Conservation (phyloP, 1,140 invertebrate species). For the Anoplophora glabripennis region DNA sequence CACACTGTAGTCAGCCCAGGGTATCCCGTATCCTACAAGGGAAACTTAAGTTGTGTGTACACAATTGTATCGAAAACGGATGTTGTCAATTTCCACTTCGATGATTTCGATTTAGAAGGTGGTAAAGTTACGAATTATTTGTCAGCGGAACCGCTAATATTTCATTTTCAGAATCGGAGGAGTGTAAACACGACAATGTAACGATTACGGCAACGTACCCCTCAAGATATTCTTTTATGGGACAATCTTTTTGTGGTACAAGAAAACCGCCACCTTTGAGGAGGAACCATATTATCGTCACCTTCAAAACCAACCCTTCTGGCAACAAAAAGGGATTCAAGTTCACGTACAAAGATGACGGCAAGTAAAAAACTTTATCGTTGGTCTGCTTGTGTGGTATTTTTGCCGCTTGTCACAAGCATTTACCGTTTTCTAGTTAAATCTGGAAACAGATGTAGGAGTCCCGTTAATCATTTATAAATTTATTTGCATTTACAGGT, state of each 20-base stretch:
- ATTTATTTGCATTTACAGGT: constrained; percentile 29
- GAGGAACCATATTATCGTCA: constrained; percentile 40
- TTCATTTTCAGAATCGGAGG: constrained; percentile 28
- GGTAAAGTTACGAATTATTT: constrained; percentile 32
- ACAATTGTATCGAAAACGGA: constrained; percentile 49
- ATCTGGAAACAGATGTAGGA: too few relatives aligned
- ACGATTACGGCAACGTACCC: constrained; percentile 38
- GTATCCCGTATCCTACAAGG: constrained; percentile 63
- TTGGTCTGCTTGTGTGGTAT: too few relatives aligned
- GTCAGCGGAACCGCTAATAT: too few relatives aligned
- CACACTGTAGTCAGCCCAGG: constrained; percentile 69
- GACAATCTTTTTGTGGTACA: constrained; percentile 45
- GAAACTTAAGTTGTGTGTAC: constrained; percentile 67
- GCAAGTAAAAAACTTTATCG: constrained; percentile 23
- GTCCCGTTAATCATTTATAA: too few relatives aligned
- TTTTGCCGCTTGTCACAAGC: too few relatives aligned
- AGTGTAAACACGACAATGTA: constrained; percentile 57
- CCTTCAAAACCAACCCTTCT: constrained; percentile 51
- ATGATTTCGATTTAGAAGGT: constrained; percentile 40
- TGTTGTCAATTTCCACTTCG: constrained; percentile 17
- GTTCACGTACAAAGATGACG: constrained; percentile 51
- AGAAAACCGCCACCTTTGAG: constrained; percentile 41
- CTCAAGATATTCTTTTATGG: background rate
- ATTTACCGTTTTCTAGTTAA: too few relatives aligned
- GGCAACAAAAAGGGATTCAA: constrained; percentile 54